These are phyloP conservation scores for Cordylochernes scorpioides DNA, from an alignment of 2,888 invertebrate species.

Conservation along the genomic window DNA sequence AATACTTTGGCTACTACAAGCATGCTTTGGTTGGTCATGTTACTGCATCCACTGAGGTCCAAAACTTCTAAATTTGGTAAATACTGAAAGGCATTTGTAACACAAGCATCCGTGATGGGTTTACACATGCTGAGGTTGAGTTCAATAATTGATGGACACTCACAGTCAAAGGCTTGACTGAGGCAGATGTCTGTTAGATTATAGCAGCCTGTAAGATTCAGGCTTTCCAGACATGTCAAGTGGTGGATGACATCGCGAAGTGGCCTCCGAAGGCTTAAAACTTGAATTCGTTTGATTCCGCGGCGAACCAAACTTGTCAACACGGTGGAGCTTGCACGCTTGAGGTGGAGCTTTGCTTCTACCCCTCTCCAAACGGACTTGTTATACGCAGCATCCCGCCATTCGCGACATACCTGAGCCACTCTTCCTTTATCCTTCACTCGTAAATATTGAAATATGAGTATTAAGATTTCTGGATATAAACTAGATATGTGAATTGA, in stretches of 20 bases:
- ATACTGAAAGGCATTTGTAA: constrained; percentile 36
- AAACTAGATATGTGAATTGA: constrained; percentile 65
- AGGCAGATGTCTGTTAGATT: constrained; percentile 65
- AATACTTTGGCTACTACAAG: constrained; percentile 63
- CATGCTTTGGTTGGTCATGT: constrained; percentile 63
- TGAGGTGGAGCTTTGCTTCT: constrained; percentile 62
- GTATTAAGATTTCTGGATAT: constrained; percentile 69
- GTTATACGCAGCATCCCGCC: constrained; percentile 75
- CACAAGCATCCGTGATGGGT: constrained; percentile 70
- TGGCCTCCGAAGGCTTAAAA: constrained; percentile 52
- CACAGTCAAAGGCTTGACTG: constrained; percentile 45
- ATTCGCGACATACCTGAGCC: constrained; percentile 50
- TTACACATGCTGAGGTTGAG: constrained; percentile 75
- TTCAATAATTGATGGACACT: constrained; percentile 40
- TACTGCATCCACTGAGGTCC: constrained; percentile 70
- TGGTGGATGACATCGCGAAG: constrained; percentile 59
- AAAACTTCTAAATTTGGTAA: constrained; percentile 45
- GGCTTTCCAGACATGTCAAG: constrained; percentile 54
- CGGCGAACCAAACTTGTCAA: constrained; percentile 59
- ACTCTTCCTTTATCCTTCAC: constrained; percentile 66
- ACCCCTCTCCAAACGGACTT: constrained; percentile 81
- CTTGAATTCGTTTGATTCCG: constrained; percentile 64
- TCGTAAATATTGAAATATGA: constrained; percentile 67
- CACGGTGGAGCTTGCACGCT: constrained; percentile 46
- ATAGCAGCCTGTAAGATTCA: constrained; percentile 75